phyloP scores from a whole-genome alignment of 2,797 vertebrate species.

The Danionella dracula region DNA sequence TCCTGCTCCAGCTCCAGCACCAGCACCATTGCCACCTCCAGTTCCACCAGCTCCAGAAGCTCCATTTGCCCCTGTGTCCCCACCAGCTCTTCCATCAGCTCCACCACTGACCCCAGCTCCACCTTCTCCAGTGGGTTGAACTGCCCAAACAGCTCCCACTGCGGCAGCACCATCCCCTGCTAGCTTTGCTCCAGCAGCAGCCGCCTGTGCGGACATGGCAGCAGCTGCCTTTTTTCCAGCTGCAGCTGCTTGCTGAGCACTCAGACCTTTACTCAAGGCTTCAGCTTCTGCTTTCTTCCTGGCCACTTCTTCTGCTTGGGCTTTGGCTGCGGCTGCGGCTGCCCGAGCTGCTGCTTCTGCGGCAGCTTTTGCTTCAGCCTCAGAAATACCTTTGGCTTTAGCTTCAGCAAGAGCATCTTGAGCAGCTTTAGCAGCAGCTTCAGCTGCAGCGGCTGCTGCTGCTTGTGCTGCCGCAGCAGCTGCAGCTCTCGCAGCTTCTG shows the following conservation, averaged over 20 bases:
- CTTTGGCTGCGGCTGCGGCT: slow-evolving; percentile 46
- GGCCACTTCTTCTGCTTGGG: slow-evolving; percentile 32
- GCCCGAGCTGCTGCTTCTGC: slow-evolving; percentile 41
- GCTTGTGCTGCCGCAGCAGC: slow-evolving; percentile 18
- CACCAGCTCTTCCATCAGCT: neutral
- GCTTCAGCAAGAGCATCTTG: slow-evolving; percentile 26
- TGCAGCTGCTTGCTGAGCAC: slow-evolving; percentile 21
- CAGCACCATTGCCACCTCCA: slow-evolving; percentile 3
- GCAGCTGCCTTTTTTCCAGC: slow-evolving; percentile 22
- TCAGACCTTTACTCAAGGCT: slow-evolving; percentile 9
- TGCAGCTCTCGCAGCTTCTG: slow-evolving; percentile 47
- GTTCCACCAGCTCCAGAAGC: neutral
- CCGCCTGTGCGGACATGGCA: neutral
- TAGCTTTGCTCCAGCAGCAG: slow-evolving; percentile 4
- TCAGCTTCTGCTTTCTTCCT: slow-evolving; percentile 49
- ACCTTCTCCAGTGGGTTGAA: neutral
- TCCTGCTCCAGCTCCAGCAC: fast-evolving
- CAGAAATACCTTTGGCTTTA: slow-evolving; percentile 27
- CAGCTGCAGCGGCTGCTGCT: slow-evolving; percentile 2
- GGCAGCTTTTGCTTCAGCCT: slow-evolving; percentile 49
- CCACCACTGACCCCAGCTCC: neutral
- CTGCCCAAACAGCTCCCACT: neutral
- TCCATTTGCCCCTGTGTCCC: neutral
- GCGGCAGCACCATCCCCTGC: neutral
- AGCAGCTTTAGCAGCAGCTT: slow-evolving; percentile 25